phyloP scores from a whole-genome alignment of 2,888 invertebrate species.

The Argyresthia goedartella region DNA sequence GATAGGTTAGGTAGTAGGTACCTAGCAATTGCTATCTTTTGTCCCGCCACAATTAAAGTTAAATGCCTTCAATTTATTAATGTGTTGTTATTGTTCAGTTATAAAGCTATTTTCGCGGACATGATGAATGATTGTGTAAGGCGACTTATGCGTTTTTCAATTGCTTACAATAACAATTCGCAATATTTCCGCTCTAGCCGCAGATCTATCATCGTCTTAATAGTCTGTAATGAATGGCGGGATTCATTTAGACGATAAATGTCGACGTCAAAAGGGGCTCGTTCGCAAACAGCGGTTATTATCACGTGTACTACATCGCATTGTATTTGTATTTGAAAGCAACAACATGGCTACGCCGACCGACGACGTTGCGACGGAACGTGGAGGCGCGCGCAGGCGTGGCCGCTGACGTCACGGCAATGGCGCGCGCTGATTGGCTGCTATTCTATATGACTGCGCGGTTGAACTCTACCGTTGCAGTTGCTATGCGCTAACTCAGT shows the following conservation, averaged over 20 bases:
- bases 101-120: too few species aligned
- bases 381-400: slow-evolving; percentile 68
- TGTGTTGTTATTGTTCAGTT: too few species aligned
- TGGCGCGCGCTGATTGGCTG: slow-evolving; percentile 40
- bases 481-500: slow-evolving; percentile 43
- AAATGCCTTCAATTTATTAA: too few species aligned
- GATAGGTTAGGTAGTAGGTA: too few species aligned
- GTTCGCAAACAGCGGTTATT: slow-evolving; percentile 27
- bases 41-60: too few species aligned
- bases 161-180: too few species aligned
- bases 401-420: slow-evolving; percentile 60
- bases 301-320: slow-evolving; percentile 18
- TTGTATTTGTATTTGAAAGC: slow-evolving; percentile 3
- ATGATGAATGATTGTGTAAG: too few species aligned
- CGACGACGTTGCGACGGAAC: too few species aligned
- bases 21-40: too few species aligned
- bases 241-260: neutral
- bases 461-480: slow-evolving; percentile 62
- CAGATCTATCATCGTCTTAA: neutral
- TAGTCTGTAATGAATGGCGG: neutral
- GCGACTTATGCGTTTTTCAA: too few species aligned
- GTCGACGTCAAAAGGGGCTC: slow-evolving; percentile 1
- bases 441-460: slow-evolving; percentile 33
- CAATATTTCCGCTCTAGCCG: too few species aligned
- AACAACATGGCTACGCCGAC: slow-evolving; percentile 42